These are phyloP conservation scores for Callosobruchus maculatus DNA, from an alignment of 2,888 invertebrate genomes.

Conservation along the genomic window DNA sequence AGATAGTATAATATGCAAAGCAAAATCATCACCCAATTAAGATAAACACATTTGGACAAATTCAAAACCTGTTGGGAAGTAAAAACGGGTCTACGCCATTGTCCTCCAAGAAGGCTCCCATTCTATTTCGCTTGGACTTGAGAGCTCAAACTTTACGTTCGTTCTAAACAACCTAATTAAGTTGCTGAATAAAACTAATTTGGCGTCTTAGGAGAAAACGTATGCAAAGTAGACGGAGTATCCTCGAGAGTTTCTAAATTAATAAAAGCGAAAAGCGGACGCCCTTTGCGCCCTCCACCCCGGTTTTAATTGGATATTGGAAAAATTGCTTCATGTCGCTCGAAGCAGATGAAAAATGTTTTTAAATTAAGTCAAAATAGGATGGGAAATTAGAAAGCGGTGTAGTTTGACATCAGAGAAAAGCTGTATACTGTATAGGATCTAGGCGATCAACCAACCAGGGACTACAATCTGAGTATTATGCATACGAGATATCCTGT, in stretches of 20 bases:
- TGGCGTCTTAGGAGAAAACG: slow-evolving; percentile 17
- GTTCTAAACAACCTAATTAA: slow-evolving; percentile 24
- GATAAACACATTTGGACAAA: no score
- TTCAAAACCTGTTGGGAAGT: no score
- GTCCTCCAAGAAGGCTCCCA: background rate
- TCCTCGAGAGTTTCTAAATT: slow-evolving; percentile 16
- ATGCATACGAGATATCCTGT: background rate
- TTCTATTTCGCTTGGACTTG: slow-evolving; percentile 9
- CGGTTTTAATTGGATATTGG: background rate
- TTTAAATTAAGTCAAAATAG: background rate
- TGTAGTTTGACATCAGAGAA: background rate
- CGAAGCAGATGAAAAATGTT: background rate
- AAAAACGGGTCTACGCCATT: no score
- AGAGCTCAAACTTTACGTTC: slow-evolving; percentile 20
- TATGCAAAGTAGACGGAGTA: slow-evolving; percentile 12
- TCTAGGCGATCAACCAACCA: background rate
- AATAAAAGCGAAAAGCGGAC: slow-evolving; percentile 8
- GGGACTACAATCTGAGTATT: background rate
- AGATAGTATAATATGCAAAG: no score
- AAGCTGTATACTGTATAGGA: background rate
- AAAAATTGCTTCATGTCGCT: background rate
- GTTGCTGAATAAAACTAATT: slow-evolving; percentile 20
- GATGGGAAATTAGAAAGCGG: background rate
- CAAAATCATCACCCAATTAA: no score
- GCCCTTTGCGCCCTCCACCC: background rate